phyloP scores from a whole-genome alignment of 2,888 invertebrate species.

The Nineta flava region DNA sequence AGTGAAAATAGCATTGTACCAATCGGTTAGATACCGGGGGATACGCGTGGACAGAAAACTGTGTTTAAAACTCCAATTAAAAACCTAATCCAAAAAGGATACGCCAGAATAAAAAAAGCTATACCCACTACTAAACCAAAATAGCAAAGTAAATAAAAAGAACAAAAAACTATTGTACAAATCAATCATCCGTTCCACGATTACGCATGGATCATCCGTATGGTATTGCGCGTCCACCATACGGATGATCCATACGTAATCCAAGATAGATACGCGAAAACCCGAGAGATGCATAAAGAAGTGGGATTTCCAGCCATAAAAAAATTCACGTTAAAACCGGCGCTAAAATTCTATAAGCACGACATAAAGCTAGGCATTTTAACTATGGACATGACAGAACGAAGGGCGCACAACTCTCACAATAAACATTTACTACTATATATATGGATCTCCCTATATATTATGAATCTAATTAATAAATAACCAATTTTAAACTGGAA shows the following conservation, averaged over 20 bases:
- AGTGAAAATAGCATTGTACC: background rate
- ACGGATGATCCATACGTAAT: constrained; percentile 9
- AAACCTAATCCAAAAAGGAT: constrained; percentile 9
- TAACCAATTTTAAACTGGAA: too few species aligned
- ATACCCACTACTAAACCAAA: constrained; percentile 13
- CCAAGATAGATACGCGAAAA: constrained; percentile 9
- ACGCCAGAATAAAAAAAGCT: constrained; percentile 10
- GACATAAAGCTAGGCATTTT: too few species aligned
- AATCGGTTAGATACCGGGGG: background rate
- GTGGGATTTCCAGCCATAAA: too few species aligned
- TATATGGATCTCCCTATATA: too few species aligned
- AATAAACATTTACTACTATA: too few species aligned
- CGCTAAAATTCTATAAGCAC: too few species aligned
- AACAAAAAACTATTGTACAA: constrained; percentile 17
- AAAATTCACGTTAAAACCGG: too few species aligned
- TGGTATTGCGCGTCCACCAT: constrained; percentile 12
- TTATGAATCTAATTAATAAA: too few species aligned
- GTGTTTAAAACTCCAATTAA: background rate
- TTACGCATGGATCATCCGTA: constrained; percentile 13
- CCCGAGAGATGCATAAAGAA: constrained; percentile 9
- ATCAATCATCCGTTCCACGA: constrained; percentile 13
- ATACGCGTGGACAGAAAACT: background rate
- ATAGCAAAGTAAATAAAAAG: constrained; percentile 8
- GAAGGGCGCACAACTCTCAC: too few species aligned
- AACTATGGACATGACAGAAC: too few species aligned